phyloP scores from a whole-genome alignment of 2,888 invertebrate species.

The Diarsia dahlii region DNA sequence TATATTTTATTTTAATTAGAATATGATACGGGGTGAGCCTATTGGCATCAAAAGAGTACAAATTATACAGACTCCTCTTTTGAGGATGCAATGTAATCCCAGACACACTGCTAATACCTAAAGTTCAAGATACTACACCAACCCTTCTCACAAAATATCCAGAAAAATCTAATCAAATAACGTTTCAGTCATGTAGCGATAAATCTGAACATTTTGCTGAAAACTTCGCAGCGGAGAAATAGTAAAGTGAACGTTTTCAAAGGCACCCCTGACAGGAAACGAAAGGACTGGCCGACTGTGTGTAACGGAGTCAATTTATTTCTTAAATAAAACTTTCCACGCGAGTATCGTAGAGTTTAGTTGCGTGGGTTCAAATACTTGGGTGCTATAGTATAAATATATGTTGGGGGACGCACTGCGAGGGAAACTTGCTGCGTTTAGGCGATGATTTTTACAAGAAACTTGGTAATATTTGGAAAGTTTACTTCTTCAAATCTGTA shows the following conservation, averaged over 20 bases:
- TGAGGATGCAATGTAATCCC: background rate
- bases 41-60: background rate
- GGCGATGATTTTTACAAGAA: background rate
- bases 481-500: background rate
- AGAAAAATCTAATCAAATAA: constrained; percentile 58
- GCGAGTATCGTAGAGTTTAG: constrained; percentile 64
- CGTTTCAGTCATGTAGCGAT: constrained; percentile 57
- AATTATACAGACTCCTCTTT: background rate
- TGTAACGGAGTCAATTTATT: constrained; percentile 73
- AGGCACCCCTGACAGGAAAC: constrained; percentile 53
- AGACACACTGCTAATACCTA: background rate
- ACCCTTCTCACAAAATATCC: constrained; percentile 14
- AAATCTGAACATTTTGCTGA: constrained; percentile 66
- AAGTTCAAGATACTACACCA: background rate
- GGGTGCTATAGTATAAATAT: constrained; percentile 14
- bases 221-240: constrained; percentile 67
- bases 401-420: constrained; percentile 52
- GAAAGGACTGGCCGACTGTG: constrained; percentile 21
- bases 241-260: constrained; percentile 68
- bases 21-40: background rate
- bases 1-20: background rate
- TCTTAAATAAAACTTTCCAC: constrained; percentile 72
- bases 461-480: background rate
- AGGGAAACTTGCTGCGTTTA: background rate
- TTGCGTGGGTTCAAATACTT: constrained; percentile 44